Percentiles rank a stretch among this genome's conserved stretches.
Conservation (phyloP, 2,113 vertebrate genomes). For the Ochotona princeps region DNA sequence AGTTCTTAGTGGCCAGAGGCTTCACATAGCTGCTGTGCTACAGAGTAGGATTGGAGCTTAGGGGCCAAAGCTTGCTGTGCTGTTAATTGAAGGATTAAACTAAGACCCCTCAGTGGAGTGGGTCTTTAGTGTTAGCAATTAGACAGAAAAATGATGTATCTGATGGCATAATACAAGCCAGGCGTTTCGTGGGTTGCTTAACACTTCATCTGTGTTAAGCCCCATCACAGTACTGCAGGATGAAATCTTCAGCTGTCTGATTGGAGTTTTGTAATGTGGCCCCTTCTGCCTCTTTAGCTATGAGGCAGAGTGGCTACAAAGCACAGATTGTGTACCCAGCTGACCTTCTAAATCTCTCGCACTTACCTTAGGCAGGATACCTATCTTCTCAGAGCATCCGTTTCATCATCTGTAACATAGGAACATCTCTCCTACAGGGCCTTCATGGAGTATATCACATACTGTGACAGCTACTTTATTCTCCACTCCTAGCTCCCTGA, state of each 20-base stretch:
- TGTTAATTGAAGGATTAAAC: not conserved
- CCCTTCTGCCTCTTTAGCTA: not conserved
- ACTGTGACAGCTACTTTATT: not conserved
- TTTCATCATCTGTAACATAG: not conserved
- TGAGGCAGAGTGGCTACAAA: not conserved
- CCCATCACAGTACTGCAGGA: too few relatives aligned
- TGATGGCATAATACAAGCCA: rapidly evolving
- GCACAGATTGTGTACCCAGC: not conserved
- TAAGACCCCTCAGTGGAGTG: not conserved
- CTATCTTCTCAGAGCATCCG: not conserved
- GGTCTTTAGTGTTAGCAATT: not conserved
- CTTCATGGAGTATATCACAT: not conserved
- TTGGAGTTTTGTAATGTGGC: not conserved
- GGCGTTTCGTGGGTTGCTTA: not conserved
- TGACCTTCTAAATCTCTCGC: not conserved
- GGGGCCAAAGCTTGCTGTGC: not conserved
- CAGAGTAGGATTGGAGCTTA: rapidly evolving
- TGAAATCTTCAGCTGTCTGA: not conserved
- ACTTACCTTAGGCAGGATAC: not conserved
- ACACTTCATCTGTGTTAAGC: not conserved
- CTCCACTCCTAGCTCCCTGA: not conserved
- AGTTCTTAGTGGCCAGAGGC: rapidly evolving
- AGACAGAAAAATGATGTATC: not conserved
- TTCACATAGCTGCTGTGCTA: rapidly evolving
- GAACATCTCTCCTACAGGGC: too few relatives aligned